Evolutionary conservation across 2,888 invertebrate species (phyloP), one percentile per base, ranked within the genome.

Genomic region (Scaptomyza caliginosa): DNA sequence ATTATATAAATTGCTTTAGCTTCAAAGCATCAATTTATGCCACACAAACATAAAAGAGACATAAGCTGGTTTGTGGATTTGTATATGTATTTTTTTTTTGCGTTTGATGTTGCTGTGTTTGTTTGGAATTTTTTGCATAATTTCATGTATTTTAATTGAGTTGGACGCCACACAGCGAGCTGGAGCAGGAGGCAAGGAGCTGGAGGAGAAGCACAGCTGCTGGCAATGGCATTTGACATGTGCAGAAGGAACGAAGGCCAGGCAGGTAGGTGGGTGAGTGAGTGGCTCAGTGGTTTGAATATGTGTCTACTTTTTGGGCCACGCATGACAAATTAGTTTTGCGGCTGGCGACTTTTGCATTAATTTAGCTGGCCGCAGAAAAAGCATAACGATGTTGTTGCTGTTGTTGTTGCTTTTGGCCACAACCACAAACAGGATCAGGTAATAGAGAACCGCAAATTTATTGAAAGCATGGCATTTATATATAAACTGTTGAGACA

Each of bases 281-380:
- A 39, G 36, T 46, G 30, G 40, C 13, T 24, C 6, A 4, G 32
- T 32, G 32, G 32, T 21, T 45, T 40, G 62, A 34, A 30, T 58
- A 32, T 46, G 40, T 45, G 32, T 32, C 70, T 38, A 69, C 76
- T 77, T 73, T 71, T 73, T 49, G 56, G 52, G 62, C 59, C 66
- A 84, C 85, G 75, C 78, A 86, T 82, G 82, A 82, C 87, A 82
- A 82, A 82, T 82, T 82, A 86, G 87, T 82, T 82, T 82, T 86
- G 87, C 50, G 82, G 85, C 67, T 57, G 45, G 66, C 68, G 67
- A 67, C 67, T 77, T 84, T 67, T 73, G 73, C 85, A 77, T 86
- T 86, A 77, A 86, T 84, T 81, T 81, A 69, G 77, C 66, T 73
- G 77, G 72, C 23, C 23, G 42, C 42, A 42, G 24, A 24, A 42